These are phyloP conservation scores for Mastacembelus armatus DNA, from an alignment of 2,797 vertebrate genomes.

Conservation along the genomic window DNA sequence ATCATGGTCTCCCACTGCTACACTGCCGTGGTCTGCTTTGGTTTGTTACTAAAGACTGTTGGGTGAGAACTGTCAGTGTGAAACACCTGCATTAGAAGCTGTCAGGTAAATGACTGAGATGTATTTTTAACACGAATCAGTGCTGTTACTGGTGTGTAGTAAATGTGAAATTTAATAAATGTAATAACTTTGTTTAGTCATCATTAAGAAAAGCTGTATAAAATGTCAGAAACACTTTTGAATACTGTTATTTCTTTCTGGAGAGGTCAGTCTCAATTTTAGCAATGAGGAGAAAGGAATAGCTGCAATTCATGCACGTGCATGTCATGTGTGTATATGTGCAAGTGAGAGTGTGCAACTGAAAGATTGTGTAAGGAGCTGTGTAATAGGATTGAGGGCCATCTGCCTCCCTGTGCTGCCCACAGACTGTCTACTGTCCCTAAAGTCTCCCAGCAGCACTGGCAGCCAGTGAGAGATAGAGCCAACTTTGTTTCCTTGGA, in stretches of 20 bases:
- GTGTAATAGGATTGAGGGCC: slow-evolving; percentile 66
- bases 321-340: not conserved
- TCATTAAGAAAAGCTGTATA: no score
- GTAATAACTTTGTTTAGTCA: no score
- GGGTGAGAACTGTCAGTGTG: not conserved
- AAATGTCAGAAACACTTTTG: no score
- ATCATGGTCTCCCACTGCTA: no score
- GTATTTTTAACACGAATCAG: no score
- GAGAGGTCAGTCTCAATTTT: not conserved
- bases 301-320: not conserved
- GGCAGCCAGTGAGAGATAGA: slow-evolving; percentile 17
- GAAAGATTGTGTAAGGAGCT: slow-evolving; percentile 61
- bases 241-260: no score
- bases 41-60: no score
- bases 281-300: not conserved
- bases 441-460: slow-evolving; percentile 53
- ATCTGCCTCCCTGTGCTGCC: slow-evolving; percentile 71
- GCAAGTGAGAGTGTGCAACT: slow-evolving; percentile 42
- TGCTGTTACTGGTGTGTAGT: no score
- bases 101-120: no score
- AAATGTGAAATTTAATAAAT: no score
- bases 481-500: slow-evolving; percentile 29
- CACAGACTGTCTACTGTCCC: slow-evolving; percentile 61
- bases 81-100: not conserved
- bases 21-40: no score